Base-by-base conservation (phyloP, 2,797 vertebrate species). In the Diglossa cyanea region DNA sequence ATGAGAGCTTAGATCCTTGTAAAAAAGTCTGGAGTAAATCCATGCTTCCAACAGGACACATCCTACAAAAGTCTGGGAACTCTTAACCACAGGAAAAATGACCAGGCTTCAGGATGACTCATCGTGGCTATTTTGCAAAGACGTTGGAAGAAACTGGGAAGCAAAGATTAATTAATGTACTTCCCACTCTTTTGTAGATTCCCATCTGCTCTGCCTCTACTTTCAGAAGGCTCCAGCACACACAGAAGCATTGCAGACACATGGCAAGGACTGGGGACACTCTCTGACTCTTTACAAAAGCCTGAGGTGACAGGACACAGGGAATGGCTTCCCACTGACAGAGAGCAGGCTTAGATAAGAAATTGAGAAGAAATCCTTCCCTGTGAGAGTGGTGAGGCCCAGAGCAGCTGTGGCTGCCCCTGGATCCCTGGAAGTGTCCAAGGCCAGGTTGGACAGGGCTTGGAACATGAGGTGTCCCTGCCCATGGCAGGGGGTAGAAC, bases 41-140 rank as follows among this genome's bases (percentile, higher is more conserved):
- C 40, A 51, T 39, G 13, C 63, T 90, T 80, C 76, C 87, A 86
- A 61, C 2, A 3, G 72, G 67, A 87, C 57, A 81, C 55, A 70
- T 80, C 66, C 82, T 84, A 80, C 42, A 72, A 47, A 72, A 94
- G 60, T 86, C 86, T 90, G 86, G 85, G 86, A 96, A 93, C 58
- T 68, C 61, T 62, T 70, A 94, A 58, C 76, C 55, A 78, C 80
- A 88, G 91, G 55, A 93, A 95, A 90, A 95, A 54, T 66, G 88
- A 95, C 79, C 89, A 84, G 62, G 58, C 30, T 91, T 88, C 60
- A 45, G 66, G 62, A 70, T 86, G 93, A 95, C 39, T 95, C 96
- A 88, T 13, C 4, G 7, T n/a, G 2, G 0, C 31, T 68, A 58
- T 78, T 86, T 78, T 86, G 66, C 58, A 54, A 90, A 77, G 62